Evolutionary conservation across 23 tunicate species (phyloP).

Genomic region (Halocynthia aurantium): DNA sequence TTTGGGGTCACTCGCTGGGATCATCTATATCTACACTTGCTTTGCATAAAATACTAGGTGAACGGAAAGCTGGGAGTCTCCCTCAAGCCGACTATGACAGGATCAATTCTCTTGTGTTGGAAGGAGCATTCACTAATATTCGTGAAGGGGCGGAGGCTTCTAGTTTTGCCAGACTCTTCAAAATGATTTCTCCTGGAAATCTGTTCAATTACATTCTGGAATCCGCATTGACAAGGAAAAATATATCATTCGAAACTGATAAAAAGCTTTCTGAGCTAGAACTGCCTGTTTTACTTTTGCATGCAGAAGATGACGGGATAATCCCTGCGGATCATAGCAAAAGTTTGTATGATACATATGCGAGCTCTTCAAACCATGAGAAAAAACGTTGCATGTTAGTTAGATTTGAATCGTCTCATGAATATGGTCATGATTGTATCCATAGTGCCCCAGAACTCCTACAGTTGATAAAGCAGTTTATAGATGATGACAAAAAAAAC

Average conservation of each 20-base stretch:
- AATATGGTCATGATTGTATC: slow-evolving; percentile 58
- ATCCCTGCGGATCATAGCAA: slow-evolving; percentile 38
- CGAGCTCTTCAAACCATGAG: background rate
- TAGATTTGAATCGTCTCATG: slow-evolving; percentile 50
- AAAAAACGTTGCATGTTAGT: slow-evolving; percentile 23
- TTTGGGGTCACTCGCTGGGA: slow-evolving; percentile 90
- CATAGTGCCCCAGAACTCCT: slow-evolving; percentile 6
- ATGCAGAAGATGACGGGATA: slow-evolving; percentile 72
- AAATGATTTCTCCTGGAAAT: slow-evolving; percentile 25
- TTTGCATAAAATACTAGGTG: background rate
- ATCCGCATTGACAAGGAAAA: slow-evolving; percentile 18
- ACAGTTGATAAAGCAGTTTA: background rate
- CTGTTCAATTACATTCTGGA: slow-evolving; percentile 23
- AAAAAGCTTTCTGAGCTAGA: background rate
- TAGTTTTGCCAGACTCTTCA: slow-evolving; percentile 39
- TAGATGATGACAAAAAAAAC: background rate
- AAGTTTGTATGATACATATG: slow-evolving; percentile 30
- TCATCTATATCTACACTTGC: slow-evolving; percentile 65
- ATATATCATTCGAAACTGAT: slow-evolving; percentile 31
- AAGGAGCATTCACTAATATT: slow-evolving; percentile 58
- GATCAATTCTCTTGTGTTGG: slow-evolving; percentile 52
- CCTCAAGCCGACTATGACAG: background rate
- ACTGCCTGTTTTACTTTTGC: slow-evolving; percentile 54
- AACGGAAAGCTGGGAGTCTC: background rate
- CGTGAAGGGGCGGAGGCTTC: slow-evolving; percentile 37